These are phyloP conservation scores for Adrianichthys oophorus DNA, from an alignment of 2,797 vertebrate genomes.

Conservation along the genomic window DNA sequence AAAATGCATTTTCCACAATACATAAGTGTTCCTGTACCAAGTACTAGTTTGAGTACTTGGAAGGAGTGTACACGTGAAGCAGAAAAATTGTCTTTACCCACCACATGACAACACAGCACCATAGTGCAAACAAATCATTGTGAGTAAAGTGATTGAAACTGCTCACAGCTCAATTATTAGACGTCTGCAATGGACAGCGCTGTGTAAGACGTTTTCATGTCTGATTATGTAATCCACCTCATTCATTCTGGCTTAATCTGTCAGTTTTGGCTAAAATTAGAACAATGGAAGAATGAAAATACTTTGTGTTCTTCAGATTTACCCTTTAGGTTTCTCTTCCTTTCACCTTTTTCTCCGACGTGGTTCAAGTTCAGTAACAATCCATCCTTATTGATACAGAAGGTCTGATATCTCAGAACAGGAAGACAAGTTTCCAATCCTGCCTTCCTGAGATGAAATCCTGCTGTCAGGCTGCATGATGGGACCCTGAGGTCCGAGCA, in stretches of 20 bases:
- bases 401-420: constrained; percentile 46
- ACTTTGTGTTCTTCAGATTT: constrained; percentile 8
- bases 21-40: too few species aligned
- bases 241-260: not conserved
- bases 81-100: too few species aligned
- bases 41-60: too few species aligned
- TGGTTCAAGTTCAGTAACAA: constrained; percentile 46
- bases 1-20: too few species aligned
- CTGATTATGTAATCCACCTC: not conserved
- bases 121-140: too few species aligned
- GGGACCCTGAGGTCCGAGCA: constrained; percentile 35
- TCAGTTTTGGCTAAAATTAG: not conserved
- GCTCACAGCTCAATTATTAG: too few species aligned
- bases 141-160: too few species aligned
- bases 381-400: constrained; percentile 39
- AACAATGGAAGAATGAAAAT: constrained; percentile 11
- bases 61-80: too few species aligned
- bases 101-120: too few species aligned
- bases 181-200: too few species aligned
- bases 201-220: too few species aligned
- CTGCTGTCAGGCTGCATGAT: constrained; percentile 37
- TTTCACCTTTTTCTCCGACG: constrained; percentile 21
- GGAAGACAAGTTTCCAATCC: constrained; percentile 23
- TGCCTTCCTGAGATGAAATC: constrained; percentile 36
- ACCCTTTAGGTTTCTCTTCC: constrained; percentile 11